Evolutionary conservation across 2,888 invertebrate genomes (phyloP).

Genomic region (Drosophila borealis): DNA sequence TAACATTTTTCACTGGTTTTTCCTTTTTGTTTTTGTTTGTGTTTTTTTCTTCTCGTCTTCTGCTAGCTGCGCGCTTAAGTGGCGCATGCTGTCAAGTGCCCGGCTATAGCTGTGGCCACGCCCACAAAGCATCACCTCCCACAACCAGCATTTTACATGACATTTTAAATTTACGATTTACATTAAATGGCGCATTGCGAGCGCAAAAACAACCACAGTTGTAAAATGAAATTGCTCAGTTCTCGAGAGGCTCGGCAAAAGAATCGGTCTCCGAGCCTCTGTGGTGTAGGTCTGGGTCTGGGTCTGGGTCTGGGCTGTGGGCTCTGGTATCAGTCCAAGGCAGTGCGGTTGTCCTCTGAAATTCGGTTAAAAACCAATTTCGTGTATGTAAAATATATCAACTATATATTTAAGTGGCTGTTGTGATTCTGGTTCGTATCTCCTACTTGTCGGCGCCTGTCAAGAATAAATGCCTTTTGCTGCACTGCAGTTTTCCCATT

Average conservation of each 20-base stretch:
- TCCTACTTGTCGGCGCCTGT: constrained; percentile 70
- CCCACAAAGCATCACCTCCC: constrained; percentile 56
- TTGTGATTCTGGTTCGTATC: constrained; percentile 48
- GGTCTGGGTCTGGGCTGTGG: constrained; percentile 4
- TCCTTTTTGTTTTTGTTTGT: constrained; percentile 13
- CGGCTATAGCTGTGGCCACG: constrained; percentile 47
- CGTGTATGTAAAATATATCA: constrained; percentile 78
- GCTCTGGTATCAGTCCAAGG: constrained; percentile 24
- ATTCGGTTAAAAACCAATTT: constrained; percentile 79
- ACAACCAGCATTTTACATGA: constrained; percentile 69
- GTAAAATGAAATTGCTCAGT: constrained; percentile 74
- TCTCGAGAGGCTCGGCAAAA: constrained; percentile 49
- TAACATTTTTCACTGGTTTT: constrained; percentile 71
- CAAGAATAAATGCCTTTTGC: constrained; percentile 64
- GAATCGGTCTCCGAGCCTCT: constrained; percentile 1
- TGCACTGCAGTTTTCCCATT: constrained; percentile 66
- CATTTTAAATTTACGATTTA: constrained; percentile 80
- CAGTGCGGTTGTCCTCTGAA: constrained; percentile 51
- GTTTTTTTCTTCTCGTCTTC: constrained; percentile 33
- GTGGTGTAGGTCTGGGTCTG: background rate
- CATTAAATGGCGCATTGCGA: constrained; percentile 75
- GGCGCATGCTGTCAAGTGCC: constrained; percentile 57
- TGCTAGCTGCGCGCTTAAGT: constrained; percentile 51
- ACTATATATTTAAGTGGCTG: constrained; percentile 78
- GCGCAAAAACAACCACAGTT: constrained; percentile 69